phyloP scores from a whole-genome alignment of 2,888 invertebrate species.

The Agonopterix arenella region DNA sequence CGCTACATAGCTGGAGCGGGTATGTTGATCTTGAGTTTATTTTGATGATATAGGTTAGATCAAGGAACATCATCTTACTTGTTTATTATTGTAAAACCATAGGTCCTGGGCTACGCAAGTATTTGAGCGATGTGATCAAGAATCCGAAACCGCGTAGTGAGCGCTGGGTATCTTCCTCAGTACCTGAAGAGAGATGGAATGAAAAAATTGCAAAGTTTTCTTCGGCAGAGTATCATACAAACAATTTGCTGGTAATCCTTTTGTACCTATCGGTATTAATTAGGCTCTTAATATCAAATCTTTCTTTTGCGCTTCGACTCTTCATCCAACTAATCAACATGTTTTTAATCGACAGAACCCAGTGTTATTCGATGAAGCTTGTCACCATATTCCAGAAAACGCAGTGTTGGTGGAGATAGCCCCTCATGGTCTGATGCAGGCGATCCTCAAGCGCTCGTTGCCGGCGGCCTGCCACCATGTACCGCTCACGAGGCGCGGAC shows the following conservation, averaged over 20 bases:
- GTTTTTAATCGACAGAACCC: constrained; percentile 57
- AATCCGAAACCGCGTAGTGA: constrained; percentile 79
- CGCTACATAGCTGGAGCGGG: constrained; percentile 84
- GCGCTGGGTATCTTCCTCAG: constrained; percentile 91
- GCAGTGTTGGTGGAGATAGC: constrained; percentile 92
- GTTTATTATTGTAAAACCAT: no score
- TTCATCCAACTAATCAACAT: no score
- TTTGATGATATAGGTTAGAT: background rate
- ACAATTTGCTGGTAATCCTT: constrained; percentile 80
- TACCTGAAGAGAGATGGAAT: constrained; percentile 70
- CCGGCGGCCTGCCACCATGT: constrained; percentile 79
- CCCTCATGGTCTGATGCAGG: constrained; percentile 92
- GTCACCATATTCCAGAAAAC: constrained; percentile 83
- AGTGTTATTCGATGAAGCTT: constrained; percentile 88
- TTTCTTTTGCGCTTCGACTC: no score
- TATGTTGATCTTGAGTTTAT: constrained; percentile 10
- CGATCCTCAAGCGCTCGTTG: constrained; percentile 88
- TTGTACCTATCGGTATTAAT: constrained; percentile 9
- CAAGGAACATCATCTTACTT: no score
- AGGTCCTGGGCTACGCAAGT: constrained; percentile 53
- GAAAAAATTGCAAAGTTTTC: constrained; percentile 61
- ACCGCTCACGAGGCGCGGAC: constrained; percentile 83
- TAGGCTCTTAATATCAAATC: no score
- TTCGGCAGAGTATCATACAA: constrained; percentile 90
- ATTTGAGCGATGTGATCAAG: constrained; percentile 78